Base-by-base conservation (phyloP, 2,797 vertebrate genomes). In the Odontamblyopus lacepedii region DNA sequence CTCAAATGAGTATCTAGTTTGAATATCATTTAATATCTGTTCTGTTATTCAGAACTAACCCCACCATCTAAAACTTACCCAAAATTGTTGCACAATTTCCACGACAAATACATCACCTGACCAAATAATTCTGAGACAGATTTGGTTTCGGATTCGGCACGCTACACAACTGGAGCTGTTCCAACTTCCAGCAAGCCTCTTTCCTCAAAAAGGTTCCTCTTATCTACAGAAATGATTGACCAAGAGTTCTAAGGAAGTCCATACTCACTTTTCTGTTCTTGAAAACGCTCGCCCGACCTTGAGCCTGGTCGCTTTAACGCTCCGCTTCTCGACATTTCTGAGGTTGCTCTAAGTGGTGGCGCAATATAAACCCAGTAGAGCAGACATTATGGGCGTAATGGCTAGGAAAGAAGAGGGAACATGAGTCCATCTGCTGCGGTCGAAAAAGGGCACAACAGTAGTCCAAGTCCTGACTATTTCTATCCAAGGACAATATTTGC, bases 401-500 rank as follows among this genome's bases (percentile, higher is more conserved):
- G 18, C 50, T 55, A 56, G 63, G 64, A 74, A 56, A 74, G 75
- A 77, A 62, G 59, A 51, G 53, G 6, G 29, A 38, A 56, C 62
- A 67, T 26, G 72, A 0, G 63, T 53, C 65, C 64, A 55, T 67
- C 55, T 56, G 60, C 23, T 2, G 4, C n/a, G 81, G 77, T 79
- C 76, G 82, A 71, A n/a, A 76, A 71, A 69, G 23, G 61, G 63
- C 32, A 41, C 55, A 55, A 80, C 66, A 62, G 30, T 65, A 65
- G 48, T 71, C 32, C 61, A 66, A 78, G 72, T 62, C 69, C 73
- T 16, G 69, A 77, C 74, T 79, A 85, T 85, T 67, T 79, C 51
- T 18, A 30, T 35, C 67, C 67, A 2, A 44, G 15, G 75, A 75
- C 73, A 86, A 86, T 87, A 88, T 88, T 86, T 88, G 77, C 78